Evolutionary conservation across 2,888 invertebrate genomes (phyloP), one percentile per base, ranked within the genome.

Genomic region (Catotricha subobsoleta): DNA sequence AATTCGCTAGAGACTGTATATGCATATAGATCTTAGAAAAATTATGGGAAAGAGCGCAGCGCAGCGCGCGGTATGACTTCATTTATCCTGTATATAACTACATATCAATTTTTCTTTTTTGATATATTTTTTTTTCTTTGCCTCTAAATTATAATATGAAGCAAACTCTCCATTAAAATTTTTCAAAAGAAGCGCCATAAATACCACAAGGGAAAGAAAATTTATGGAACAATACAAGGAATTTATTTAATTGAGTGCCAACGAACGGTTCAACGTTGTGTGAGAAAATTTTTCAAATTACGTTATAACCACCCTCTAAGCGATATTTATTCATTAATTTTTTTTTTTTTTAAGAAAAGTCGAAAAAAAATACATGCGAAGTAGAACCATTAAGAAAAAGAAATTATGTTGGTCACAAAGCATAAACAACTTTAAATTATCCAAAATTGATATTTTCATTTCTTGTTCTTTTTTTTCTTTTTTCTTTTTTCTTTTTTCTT

Each of bases 131-230:
- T 33, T 33, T 33, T 15, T 13, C 16, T 33, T 33, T 33, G 3
- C n/a, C 16, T 15, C 18, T 25, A 16, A 16, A 10, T 33, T 33
- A 33, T 33, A 18, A 16, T 25, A n/a, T n/a, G n/a, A n/a, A 8
- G 33, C 13, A 33, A 33, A 15, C 18, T 33, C 33, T 33, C 13
- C 33, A 33, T 33, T 33, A 33, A 33, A 33, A 33, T 33, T 33
- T 33, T 33, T 33, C 33, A 33, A 33, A 33, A 33, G 33, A 33
- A 33, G 33, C n/a, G 10, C 33, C 33, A 33, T 33, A 33, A 33
- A 33, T 33, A 33, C 33, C 33, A 33, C 15, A 33, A 33, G 33
- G 33, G 16, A n/a, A 33, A 16, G 33, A 33, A 33, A 15, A 33
- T 33, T 33, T 33, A 33, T 33, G 33, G n/a, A 33, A 33, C 33